Conservation (phyloP, 1,140 invertebrate species). For the Triops cancriformis region DNA sequence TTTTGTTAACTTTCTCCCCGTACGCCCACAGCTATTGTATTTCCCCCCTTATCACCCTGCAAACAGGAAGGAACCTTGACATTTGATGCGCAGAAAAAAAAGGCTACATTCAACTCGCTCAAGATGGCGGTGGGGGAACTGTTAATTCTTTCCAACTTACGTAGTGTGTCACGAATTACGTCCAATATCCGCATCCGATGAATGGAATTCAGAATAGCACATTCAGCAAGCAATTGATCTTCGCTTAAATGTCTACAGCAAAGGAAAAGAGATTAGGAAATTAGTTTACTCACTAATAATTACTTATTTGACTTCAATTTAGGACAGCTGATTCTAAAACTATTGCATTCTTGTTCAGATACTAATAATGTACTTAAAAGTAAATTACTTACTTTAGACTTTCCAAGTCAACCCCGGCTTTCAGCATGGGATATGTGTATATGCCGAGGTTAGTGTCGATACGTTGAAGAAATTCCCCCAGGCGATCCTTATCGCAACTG, state of each 20-base stretch:
- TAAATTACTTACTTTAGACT: slow-evolving; percentile 47
- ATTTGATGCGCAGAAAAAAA: too few relatives aligned
- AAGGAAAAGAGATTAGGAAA: slow-evolving; percentile 23
- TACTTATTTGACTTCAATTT: too few relatives aligned
- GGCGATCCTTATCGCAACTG: slow-evolving; percentile 78
- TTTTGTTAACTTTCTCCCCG: too few relatives aligned
- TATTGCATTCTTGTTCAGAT: slow-evolving; percentile 37
- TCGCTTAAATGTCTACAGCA: slow-evolving; percentile 54
- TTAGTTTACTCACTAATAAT: too few relatives aligned
- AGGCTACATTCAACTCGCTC: too few relatives aligned
- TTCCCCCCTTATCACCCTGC: too few relatives aligned
- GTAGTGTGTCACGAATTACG: slow-evolving; percentile 61
- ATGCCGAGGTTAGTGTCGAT: slow-evolving; percentile 86
- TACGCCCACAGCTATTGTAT: too few relatives aligned
- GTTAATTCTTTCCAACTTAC: slow-evolving; percentile 32
- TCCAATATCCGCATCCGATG: slow-evolving; percentile 84
- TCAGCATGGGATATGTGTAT: slow-evolving; percentile 94
- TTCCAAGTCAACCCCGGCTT: slow-evolving; percentile 85
- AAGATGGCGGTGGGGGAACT: slow-evolving; percentile 18
- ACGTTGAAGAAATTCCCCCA: slow-evolving; percentile 81
- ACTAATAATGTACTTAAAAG: slow-evolving; percentile 8
- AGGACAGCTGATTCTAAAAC: too few relatives aligned
- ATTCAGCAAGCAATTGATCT: slow-evolving; percentile 81
- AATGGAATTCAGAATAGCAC: slow-evolving; percentile 87
- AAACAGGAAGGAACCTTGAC: too few relatives aligned